Base-by-base conservation (phyloP, 2,797 vertebrate species). In the Alauda arvensis region DNA sequence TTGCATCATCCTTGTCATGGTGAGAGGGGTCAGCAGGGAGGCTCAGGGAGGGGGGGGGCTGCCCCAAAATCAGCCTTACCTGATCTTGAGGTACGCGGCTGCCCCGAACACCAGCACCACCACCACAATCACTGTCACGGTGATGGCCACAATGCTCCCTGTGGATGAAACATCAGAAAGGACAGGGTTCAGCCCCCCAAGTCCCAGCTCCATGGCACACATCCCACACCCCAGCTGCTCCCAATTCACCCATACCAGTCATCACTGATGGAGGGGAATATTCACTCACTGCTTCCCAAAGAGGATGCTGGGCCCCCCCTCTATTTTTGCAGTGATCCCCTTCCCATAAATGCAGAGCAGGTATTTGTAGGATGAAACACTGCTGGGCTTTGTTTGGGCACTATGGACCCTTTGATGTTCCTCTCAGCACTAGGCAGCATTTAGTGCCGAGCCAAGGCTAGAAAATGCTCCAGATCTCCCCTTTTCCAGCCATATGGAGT, bases 91-190 rank as follows among this genome's bases (percentile, higher is more conserved):
- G 87, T 96, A 98, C 0, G 96, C 96, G 0, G 97, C 97, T 4
- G 80, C 89, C 51, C 96, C 97, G 2, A 97, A 97, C 69, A 98
- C 96, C 93, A 97, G 12, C 89, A 98, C 37, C 31, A 97, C 96
- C 71, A 96, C 92, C 5, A 95, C 81, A 6, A 98, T 97, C 82
- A 97, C 97, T 0, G 96, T 91, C 85, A 97, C 83, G 0, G 97
- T 97, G 25, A 98, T 97, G 82, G 97, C 97, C 51, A 97, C 97
- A 0, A 98, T 95, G 84, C 97, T 97, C 40, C 97, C 97, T 98
- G 96, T 0, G 28, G 26, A 46, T 39, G 45, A 9, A 14, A 39
- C 71, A 23, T 3, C 57, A 84, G 29, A 43, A 46, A 74, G 28
- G 49, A 26, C 39, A 72, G 37, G 1, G 4, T 2, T 89, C 56